Percentiles rank a stretch among this genome's conserved stretches.
These are phyloP conservation scores for Cyprinus carpio DNA, from an alignment of 2,113 vertebrate species.

Conservation along the genomic window DNA sequence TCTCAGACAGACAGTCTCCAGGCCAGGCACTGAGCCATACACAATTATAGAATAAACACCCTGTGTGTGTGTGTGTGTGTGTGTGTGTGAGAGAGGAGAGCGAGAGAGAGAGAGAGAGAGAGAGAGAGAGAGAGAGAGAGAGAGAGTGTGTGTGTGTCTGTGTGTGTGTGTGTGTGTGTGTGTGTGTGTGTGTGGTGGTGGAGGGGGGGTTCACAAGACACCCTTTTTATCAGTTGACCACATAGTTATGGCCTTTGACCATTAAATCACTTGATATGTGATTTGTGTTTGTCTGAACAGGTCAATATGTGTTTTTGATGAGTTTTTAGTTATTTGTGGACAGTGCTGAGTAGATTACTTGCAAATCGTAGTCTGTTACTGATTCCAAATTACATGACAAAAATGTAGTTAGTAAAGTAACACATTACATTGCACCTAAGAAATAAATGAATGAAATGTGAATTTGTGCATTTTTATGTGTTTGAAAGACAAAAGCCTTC, in stretches of 20 bases:
- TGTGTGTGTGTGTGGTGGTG: conserved; percentile 12
- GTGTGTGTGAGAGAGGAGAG: too few species aligned
- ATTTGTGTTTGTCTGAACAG: background rate
- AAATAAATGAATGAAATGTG: too few species aligned
- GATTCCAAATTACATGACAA: too few species aligned
- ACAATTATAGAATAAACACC: conserved; percentile 47
- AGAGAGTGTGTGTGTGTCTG: too few species aligned
- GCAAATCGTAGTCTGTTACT: too few species aligned
- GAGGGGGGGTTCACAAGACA: background rate
- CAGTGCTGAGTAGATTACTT: too few species aligned
- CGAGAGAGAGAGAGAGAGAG: too few species aligned
- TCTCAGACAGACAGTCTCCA: conserved; percentile 51
- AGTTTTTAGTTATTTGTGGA: background rate
- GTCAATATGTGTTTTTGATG: background rate
- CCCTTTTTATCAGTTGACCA: conserved; percentile 9
- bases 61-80: background rate
- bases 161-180: background rate
- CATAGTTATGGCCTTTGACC: background rate
- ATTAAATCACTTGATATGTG: background rate
- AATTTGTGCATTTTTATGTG: too few species aligned
- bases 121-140: too few species aligned
- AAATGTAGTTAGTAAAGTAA: too few species aligned
- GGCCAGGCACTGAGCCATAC: conserved; percentile 44
- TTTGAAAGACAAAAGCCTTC: too few species aligned
- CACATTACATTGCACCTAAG: too few species aligned